Evolutionary conservation across 23 tunicate species (phyloP), one percentile per base, ranked within the genome.

Genomic region (Botrylloides violaceus): DNA sequence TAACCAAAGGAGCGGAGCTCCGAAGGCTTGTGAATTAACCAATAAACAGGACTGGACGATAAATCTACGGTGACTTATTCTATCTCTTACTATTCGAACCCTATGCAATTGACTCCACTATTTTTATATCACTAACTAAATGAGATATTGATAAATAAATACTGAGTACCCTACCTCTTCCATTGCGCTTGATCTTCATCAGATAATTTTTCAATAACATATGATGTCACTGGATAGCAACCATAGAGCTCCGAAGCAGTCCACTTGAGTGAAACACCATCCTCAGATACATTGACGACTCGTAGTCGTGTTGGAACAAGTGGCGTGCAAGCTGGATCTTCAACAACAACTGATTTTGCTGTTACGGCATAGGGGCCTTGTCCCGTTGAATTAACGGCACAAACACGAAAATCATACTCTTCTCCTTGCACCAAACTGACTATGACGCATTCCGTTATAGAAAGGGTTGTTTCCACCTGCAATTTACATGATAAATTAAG

Each of bases 361-460:
- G 92, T 91, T 36, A 70, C 80, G 1, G 81, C 91, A 63, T 47
- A 79, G 24, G 55, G 76, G 4, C 98, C 91, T 59, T 91, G 98
- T 50, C 98, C 98, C 32, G 79, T 79, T 3, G 84, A 70, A 43
- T 91, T 91, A 25, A 91, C 91, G 12, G 98, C 98, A 59, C 89
- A 91, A 5, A 91, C 91, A 35, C 98, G 78, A 62, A 91, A 91
- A 65, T 63, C 87, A 70, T 91, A 91, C 37, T 83, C 85, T 31
- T 66, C 70, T 23, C 77, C 81, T 55, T 83, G 80, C 18, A 74
- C 47, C 6, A 91, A 61, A 30, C 83, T 85, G 21, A 59, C 24
- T 2, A 83, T 81, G 25, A 71, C 72, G 62, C 76, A 75, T n/a
- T 71, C 70, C 2, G 88, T 83, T 20, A 83, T 77, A 3, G 90